Base-by-base conservation (phyloP, 2,797 vertebrate genomes). In the Menidia menidia region DNA sequence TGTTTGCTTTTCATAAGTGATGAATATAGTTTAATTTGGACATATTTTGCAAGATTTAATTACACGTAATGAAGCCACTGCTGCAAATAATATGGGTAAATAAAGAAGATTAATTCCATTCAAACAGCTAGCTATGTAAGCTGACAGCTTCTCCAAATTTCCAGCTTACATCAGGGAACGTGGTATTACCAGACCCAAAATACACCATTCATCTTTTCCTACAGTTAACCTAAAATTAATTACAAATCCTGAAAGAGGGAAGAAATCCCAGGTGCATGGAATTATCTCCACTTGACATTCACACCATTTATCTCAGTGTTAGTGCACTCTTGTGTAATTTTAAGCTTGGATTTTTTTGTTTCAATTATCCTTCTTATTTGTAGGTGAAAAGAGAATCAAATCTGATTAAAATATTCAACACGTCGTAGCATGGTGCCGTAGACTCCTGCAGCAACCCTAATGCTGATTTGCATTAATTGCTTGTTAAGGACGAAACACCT, bases 1-100 rank as follows among this genome's bases (percentile, higher is more conserved):
- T 82, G 68, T 82, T 83, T 82, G 59, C 75, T 75, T 77, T 73
- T 64, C n/a, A 16, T 71, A 73, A 78, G 50, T 70, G 71, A 86
- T 78, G 71, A 81, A 86, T 62, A 68, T 75, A 39, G 55, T 57
- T 73, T 81, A 69, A 78, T 80, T 80, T 52, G 84, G 60, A 82
- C 73, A 63, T 64, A 71, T 78, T 69, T 81, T 60, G 68, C 53
- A 47, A 63, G 55, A 57, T 79, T 75, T 60, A 80, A 14, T 58
- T 41, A 2, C 54, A 53, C 58, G 78, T 43, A 75, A 56, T 71
- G 45, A 76, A 74, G 31, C 63, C 56, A 11, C 55, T 51, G 56
- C 53, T 63, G 60, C 12, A 52, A 31, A 60, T 45, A 63, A 70
- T 56, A 15, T 72, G 71, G 77, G 58, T 59, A 71, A 78, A 73